Percentiles rank a stretch among this genome's conserved stretches.
phyloP scores from a whole-genome alignment of 1,140 invertebrate species.

The Anagrus nilaparvatae region DNA sequence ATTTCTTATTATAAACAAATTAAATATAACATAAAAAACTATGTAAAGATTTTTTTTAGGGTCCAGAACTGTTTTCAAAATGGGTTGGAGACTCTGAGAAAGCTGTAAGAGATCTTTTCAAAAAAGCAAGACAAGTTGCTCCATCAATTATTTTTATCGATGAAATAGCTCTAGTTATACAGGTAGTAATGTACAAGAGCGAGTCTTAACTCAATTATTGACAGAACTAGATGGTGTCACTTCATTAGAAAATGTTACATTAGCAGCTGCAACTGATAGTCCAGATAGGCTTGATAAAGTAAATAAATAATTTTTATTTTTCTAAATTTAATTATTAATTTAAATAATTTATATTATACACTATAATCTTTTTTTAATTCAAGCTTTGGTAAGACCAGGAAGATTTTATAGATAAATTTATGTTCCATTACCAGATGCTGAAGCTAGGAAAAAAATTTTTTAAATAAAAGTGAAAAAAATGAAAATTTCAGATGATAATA shows the following conservation, averaged over 20 bases:
- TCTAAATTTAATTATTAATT: too few species aligned
- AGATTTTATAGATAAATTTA: too few species aligned
- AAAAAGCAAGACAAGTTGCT: slow-evolving; percentile 81
- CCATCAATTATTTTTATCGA: slow-evolving; percentile 97
- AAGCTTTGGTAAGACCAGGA: too few species aligned
- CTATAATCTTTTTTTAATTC: too few species aligned
- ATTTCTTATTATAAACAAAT: too few species aligned
- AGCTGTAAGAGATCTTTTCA: slow-evolving; percentile 83
- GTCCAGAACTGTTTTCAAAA: slow-evolving; percentile 88
- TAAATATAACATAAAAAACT: too few species aligned
- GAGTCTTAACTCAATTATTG: slow-evolving; percentile 78
- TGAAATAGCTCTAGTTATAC: slow-evolving; percentile 71
- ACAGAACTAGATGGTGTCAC: slow-evolving; percentile 89
- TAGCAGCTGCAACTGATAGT: slow-evolving; percentile 94
- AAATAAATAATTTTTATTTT: slow-evolving; percentile 20
- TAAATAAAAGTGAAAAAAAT: too few species aligned
- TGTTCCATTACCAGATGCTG: too few species aligned
- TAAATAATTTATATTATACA: too few species aligned
- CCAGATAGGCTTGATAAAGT: slow-evolving; percentile 84
- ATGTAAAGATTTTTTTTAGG: too few species aligned
- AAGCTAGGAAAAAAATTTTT: too few species aligned
- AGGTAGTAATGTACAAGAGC: slow-evolving; percentile 61
- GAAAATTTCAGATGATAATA: too few species aligned
- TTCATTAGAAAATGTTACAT: slow-evolving; percentile 70
- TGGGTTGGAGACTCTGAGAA: slow-evolving; percentile 97